phyloP scores from a whole-genome alignment of 2,113 vertebrate genomes.

The Poeciliopsis retropinna region DNA sequence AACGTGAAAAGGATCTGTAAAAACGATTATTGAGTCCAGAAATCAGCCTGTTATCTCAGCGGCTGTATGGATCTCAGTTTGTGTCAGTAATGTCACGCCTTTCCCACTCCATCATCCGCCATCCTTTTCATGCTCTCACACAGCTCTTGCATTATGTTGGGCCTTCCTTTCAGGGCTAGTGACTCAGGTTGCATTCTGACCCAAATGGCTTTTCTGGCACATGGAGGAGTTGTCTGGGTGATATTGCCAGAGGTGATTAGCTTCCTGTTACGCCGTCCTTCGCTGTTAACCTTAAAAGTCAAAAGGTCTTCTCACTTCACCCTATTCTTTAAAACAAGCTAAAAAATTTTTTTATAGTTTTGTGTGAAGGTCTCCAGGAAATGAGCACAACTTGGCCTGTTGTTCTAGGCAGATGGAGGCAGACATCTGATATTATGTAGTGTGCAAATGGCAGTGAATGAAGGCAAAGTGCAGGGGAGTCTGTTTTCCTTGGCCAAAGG shows the following conservation, averaged over 20 bases:
- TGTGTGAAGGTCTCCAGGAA: conserved; percentile 40
- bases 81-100: neutral
- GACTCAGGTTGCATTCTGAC: conserved; percentile 42
- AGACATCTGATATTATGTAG: conserved; percentile 50
- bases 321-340: neutral
- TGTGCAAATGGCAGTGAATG: conserved; percentile 34
- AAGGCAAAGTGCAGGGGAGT: conserved; percentile 10
- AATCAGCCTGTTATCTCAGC: neutral
- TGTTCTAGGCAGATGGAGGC: conserved; percentile 48
- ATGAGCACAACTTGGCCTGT: conserved; percentile 35
- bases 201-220: conserved; percentile 57
- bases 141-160: conserved; percentile 2
- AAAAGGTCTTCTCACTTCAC: neutral
- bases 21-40: neutral
- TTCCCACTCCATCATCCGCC: neutral
- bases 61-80: neutral
- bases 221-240: conserved; percentile 20
- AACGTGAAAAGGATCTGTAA: neutral
- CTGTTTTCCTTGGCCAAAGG: conserved; percentile 1
- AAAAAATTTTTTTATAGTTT: neutral
- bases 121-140: conserved; percentile 1
- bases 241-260: conserved; percentile 34
- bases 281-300: neutral
- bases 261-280: conserved; percentile 3
- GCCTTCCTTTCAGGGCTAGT: conserved; percentile 16